A percentile compares a stretch with the other conserved stretches of the same genome.
phyloP scores from a whole-genome alignment of 64 coral and sea anemone genomes.

The Montipora efflorescens region DNA sequence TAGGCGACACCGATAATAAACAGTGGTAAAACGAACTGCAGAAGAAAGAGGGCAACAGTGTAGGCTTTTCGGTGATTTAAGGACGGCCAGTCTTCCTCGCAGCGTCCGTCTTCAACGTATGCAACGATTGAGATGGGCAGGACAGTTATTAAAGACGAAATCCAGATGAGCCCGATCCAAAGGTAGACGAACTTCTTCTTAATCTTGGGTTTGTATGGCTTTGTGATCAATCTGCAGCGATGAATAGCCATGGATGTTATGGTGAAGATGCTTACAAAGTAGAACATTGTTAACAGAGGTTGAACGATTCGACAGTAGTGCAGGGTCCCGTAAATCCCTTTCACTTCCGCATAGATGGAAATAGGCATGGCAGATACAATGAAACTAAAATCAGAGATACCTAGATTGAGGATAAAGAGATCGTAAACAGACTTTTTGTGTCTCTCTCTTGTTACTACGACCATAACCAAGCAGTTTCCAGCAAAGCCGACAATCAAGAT shows the following conservation, averaged over 20 bases:
- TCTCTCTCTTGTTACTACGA: constrained; percentile 47
- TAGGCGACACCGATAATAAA: constrained; percentile 56
- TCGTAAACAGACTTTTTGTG: constrained; percentile 52
- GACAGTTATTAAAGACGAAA: constrained; percentile 32
- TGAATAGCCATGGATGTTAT: constrained; percentile 75
- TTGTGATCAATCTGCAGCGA: constrained; percentile 63
- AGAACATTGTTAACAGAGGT: constrained; percentile 36
- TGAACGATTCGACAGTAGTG: constrained; percentile 31
- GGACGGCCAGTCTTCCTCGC: constrained; percentile 50
- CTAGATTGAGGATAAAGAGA: constrained; percentile 75
- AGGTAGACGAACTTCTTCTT: background rate
- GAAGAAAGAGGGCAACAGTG: constrained; percentile 40
- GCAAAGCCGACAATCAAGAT: constrained; percentile 20
- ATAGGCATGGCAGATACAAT: constrained; percentile 8
- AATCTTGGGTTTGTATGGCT: constrained; percentile 65
- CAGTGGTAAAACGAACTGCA: constrained; percentile 66
- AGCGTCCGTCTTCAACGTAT: background rate
- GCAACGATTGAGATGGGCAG: constrained; percentile 36
- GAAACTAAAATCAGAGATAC: constrained; percentile 54
- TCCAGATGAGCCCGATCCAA: constrained; percentile 46
- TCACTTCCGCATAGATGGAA: background rate
- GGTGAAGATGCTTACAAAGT: constrained; percentile 58
- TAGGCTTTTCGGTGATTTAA: constrained; percentile 35
- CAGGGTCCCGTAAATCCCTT: background rate
- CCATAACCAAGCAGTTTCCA: constrained; percentile 61